A percentile compares a stretch with the other conserved stretches of the same genome.
Conservation (phyloP, 2,888 invertebrate species). For the Sussaba pulchella region DNA sequence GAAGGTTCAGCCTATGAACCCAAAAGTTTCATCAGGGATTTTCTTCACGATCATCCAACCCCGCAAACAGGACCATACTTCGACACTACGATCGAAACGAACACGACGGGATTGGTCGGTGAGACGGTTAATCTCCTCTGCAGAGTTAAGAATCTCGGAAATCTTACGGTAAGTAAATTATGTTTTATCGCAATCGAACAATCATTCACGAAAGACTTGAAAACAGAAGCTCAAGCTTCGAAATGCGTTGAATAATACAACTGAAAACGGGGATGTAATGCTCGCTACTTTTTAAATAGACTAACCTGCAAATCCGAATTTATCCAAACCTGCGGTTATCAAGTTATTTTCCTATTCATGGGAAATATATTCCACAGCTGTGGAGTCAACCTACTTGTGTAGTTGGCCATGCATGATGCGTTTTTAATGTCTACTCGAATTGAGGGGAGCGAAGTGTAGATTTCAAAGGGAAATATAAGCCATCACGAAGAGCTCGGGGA, state of each 20-base stretch:
- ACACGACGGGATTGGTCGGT: constrained; percentile 85
- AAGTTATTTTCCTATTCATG: too few relatives aligned
- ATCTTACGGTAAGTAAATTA: constrained; percentile 83
- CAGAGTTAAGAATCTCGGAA: constrained; percentile 84
- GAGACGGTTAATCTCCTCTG: constrained; percentile 84
- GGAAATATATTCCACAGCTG: constrained; percentile 4
- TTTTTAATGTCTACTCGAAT: too few relatives aligned
- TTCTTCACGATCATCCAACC: constrained; percentile 82
- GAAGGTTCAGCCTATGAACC: constrained; percentile 85
- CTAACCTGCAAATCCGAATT: too few relatives aligned
- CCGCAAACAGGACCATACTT: constrained; percentile 82
- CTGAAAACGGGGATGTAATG: background rate
- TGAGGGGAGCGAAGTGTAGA: too few relatives aligned
- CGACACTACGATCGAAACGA: constrained; percentile 82
- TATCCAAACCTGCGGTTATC: too few relatives aligned
- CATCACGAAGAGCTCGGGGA: too few relatives aligned
- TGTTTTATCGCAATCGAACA: background rate
- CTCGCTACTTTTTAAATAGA: too few relatives aligned
- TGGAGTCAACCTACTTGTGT: constrained; percentile 55
- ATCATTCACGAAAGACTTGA: constrained; percentile 1
- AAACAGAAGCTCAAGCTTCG: too few relatives aligned
- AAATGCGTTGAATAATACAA: constrained; percentile 4
- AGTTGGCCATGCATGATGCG: constrained; percentile 55
- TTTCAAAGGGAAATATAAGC: background rate
- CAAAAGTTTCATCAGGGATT: constrained; percentile 81